A percentile compares a stretch with the other conserved stretches of the same genome.
phyloP scores from a whole-genome alignment of 2,888 invertebrate genomes.

The Ethmia dodecea region DNA sequence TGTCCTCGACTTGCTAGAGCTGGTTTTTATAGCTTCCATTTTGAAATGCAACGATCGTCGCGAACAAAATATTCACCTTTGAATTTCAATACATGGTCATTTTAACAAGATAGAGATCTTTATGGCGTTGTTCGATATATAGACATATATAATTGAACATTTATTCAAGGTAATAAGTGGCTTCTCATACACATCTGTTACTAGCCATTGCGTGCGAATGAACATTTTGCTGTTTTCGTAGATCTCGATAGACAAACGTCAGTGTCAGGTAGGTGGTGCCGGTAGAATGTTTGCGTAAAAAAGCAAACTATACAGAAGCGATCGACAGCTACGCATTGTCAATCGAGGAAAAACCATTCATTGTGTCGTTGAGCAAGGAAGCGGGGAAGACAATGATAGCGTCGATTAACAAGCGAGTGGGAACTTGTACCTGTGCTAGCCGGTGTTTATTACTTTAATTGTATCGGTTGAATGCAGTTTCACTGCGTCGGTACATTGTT shows the following conservation, averaged over 20 bases:
- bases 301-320: conserved; percentile 36
- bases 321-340: conserved; percentile 51
- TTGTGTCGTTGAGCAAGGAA: conserved; percentile 61
- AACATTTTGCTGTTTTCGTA: conserved; percentile 57
- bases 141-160: too few relatives aligned
- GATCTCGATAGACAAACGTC: conserved; percentile 38
- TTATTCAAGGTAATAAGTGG: conserved; percentile 34
- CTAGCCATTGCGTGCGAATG: conserved; percentile 49
- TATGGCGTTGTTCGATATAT: conserved; percentile 24
- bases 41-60: conserved; percentile 13
- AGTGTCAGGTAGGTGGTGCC: conserved; percentile 34
- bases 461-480: conserved; percentile 65
- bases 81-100: conserved; percentile 29
- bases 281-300: conserved; percentile 29
- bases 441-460: conserved; percentile 66
- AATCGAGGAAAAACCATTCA: conserved; percentile 54
- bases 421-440: conserved; percentile 54
- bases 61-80: conserved; percentile 31
- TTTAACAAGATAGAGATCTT: conserved; percentile 29
- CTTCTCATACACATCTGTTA: conserved; percentile 35
- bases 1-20: conserved; percentile 30
- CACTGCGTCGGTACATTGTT: conserved; percentile 59
- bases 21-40: conserved; percentile 24
- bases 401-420: conserved; percentile 61
- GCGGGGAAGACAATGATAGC: conserved; percentile 64